These are phyloP conservation scores for Enteromius unitaeniatus DNA, from an alignment of 2,797 vertebrate genomes.

Conservation along the genomic window DNA sequence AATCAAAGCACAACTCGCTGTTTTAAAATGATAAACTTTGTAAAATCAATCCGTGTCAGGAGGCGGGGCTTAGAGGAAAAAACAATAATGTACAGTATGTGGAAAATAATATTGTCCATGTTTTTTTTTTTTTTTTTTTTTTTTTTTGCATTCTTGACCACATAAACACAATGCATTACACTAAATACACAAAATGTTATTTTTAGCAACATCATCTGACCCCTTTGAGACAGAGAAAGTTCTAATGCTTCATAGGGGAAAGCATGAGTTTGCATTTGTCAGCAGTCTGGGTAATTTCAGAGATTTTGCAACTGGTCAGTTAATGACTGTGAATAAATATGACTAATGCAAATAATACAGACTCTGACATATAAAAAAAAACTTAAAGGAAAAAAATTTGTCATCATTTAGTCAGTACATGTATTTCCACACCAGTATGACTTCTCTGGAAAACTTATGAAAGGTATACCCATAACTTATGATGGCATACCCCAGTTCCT, in stretches of 20 bases:
- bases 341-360: neutral
- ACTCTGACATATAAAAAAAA: neutral
- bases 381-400: neutral
- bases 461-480: neutral
- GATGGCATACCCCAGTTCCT: neutral
- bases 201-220: too few species aligned
- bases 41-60: too few species aligned
- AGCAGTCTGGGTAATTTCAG: neutral
- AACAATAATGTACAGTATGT: too few species aligned
- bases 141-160: too few species aligned
- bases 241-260: neutral
- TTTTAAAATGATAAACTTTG: too few species aligned
- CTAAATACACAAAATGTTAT: too few species aligned
- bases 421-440: neutral
- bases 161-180: too few species aligned
- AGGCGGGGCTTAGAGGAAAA: too few species aligned
- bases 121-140: too few species aligned
- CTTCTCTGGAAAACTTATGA: neutral
- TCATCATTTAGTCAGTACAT: slow-evolving; percentile 15
- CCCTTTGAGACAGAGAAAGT: neutral
- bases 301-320: neutral
- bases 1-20: too few species aligned
- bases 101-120: too few species aligned
- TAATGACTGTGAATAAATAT: neutral
- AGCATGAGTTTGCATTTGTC: slow-evolving; percentile 24